Conservation (phyloP, 2,888 invertebrate species). For the Hipparchia semele region DNA sequence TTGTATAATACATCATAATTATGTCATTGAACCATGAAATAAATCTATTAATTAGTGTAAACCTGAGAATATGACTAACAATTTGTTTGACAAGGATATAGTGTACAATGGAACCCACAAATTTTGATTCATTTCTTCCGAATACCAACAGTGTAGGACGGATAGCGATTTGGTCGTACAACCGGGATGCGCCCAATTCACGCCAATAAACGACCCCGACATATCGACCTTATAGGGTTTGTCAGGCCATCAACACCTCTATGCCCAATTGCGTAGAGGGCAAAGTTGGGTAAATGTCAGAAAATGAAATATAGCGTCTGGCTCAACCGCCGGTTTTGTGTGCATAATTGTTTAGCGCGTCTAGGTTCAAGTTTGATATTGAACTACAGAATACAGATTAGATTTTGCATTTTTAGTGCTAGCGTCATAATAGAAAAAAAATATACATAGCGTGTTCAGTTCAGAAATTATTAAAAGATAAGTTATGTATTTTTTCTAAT, state of each 20-base stretch:
- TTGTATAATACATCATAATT: no score
- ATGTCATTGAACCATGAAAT: no score
- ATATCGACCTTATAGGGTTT: conserved; percentile 65
- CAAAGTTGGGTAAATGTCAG: conserved; percentile 55
- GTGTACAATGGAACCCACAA: conserved; percentile 19
- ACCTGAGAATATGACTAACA: not conserved
- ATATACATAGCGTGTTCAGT: not conserved
- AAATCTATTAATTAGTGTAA: no score
- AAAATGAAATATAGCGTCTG: conserved; percentile 30
- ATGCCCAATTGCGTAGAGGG: conserved; percentile 57
- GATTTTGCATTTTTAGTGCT: not conserved
- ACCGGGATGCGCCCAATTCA: conserved; percentile 82
- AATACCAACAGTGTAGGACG: conserved; percentile 66
- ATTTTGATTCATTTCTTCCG: conserved; percentile 26
- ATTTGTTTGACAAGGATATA: conserved; percentile 1
- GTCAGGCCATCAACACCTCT: conserved; percentile 53
- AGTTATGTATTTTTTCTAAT: not conserved
- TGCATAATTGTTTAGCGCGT: conserved; percentile 29
- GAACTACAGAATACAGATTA: conserved; percentile 5
- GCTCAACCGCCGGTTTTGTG: conserved; percentile 29
- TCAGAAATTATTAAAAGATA: not conserved
- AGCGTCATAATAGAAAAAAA: not conserved
- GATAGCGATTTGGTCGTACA: conserved; percentile 78
- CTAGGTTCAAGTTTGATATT: conserved; percentile 30
- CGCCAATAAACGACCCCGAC: conserved; percentile 78